Conservation (phyloP, 2,888 invertebrate genomes). For the Neuroscelio doddi region DNA sequence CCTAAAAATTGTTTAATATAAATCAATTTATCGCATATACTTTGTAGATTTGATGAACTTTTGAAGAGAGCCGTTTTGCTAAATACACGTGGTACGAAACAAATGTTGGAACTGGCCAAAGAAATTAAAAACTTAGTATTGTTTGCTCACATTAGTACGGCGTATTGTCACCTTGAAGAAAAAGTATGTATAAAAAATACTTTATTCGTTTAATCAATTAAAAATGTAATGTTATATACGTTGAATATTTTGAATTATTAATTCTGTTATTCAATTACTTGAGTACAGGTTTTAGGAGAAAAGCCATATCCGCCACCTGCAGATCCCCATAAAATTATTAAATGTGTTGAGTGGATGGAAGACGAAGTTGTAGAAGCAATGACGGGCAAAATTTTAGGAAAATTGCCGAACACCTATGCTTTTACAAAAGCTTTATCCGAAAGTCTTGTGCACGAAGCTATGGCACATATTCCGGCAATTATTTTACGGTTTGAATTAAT, state of each 20-base stretch:
- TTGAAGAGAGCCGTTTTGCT: conserved; percentile 91
- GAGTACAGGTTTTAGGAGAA: conserved; percentile 79
- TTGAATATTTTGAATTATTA: neutral
- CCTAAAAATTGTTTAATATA: too few species aligned
- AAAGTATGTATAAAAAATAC: conserved; percentile 55
- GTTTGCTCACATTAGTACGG: conserved; percentile 88
- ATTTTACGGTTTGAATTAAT: conserved; percentile 78
- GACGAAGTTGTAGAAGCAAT: conserved; percentile 80
- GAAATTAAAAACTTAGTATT: conserved; percentile 81
- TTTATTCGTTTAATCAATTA: neutral
- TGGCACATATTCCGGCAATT: conserved; percentile 83
- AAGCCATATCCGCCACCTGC: conserved; percentile 89
- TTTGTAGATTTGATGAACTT: conserved; percentile 87
- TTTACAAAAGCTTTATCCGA: conserved; percentile 95
- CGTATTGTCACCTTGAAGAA: conserved; percentile 87
- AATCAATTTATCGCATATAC: too few species aligned
- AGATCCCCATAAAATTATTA: conserved; percentile 83
- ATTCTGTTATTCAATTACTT: neutral
- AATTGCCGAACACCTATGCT: conserved; percentile 93
- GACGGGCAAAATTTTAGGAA: conserved; percentile 80
- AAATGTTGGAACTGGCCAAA: conserved; percentile 88
- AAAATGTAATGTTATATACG: neutral
- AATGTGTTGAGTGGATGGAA: conserved; percentile 85
- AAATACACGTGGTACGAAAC: conserved; percentile 93
- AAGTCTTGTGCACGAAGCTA: conserved; percentile 85